Percentiles rank a stretch among this genome's conserved stretches.
Conservation (phyloP, 92 coral and sea anemone species). For the Parazoanthus swiftii region DNA sequence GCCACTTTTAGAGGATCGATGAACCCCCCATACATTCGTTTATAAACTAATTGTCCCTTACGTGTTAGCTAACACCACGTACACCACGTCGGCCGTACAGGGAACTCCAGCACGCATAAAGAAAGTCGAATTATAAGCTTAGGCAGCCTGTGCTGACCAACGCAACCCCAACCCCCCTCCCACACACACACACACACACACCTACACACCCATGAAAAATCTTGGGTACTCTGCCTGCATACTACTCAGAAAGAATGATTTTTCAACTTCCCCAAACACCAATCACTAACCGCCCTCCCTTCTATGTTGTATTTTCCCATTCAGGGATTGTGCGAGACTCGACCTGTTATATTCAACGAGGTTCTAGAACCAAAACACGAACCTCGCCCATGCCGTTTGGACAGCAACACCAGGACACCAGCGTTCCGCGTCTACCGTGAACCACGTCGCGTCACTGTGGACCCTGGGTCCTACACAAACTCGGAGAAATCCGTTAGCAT, state of each 20-base stretch:
- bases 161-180: too few relatives aligned
- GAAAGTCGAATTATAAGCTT: too few relatives aligned
- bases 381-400: neutral
- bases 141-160: too few relatives aligned
- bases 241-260: neutral
- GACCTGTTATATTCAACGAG: conserved; percentile 69
- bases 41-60: too few relatives aligned
- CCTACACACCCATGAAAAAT: too few relatives aligned
- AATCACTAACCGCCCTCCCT: neutral
- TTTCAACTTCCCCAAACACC: neutral
- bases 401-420: neutral
- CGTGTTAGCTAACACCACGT: too few relatives aligned
- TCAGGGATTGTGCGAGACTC: conserved; percentile 72
- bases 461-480: conserved; percentile 19
- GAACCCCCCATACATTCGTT: too few relatives aligned
- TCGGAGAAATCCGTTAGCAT: neutral
- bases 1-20: too few relatives aligned
- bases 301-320: neutral
- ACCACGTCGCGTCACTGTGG: conserved; percentile 6
- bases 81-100: too few relatives aligned
- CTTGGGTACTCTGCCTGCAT: too few relatives aligned
- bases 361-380: neutral
- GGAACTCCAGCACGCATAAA: too few relatives aligned
- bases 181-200: too few relatives aligned
- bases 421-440: conserved; percentile 29